Evolutionary conservation across 2,113 vertebrate genomes (phyloP).

Genomic region (Cynoglossus semilaevis): DNA sequence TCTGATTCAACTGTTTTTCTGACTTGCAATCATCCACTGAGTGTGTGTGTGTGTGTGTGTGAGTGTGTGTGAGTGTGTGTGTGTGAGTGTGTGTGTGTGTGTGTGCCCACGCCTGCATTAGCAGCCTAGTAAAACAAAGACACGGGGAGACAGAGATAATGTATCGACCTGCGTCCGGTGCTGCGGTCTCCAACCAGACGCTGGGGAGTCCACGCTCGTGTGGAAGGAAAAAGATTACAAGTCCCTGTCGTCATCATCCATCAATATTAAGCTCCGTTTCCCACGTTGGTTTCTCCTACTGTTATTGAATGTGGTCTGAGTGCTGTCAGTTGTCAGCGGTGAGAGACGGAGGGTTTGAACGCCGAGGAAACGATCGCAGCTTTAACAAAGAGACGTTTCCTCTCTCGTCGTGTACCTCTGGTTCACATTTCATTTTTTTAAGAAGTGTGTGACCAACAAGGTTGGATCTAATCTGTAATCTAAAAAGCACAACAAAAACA

Average conservation of each 20-base stretch:
- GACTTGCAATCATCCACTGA: neutral
- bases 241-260: conserved; percentile 34
- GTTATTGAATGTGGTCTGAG: conserved; percentile 21
- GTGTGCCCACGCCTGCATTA: neutral
- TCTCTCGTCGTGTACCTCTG: too few species aligned
- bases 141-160: conserved; percentile 27
- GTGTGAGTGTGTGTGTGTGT: too few species aligned
- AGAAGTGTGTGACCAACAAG: too few species aligned
- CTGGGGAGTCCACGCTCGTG: conserved; percentile 19
- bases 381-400: too few species aligned
- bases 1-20: conserved; percentile 30
- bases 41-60: too few species aligned
- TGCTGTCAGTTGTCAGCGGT: conserved; percentile 4
- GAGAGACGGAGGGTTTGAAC: neutral
- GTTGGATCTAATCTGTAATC: too few species aligned
- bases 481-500: too few species aligned
- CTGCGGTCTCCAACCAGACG: conserved; percentile 48
- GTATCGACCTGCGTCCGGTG: conserved; percentile 50
- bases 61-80: too few species aligned
- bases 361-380: too few species aligned
- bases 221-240: conserved; percentile 26
- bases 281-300: conserved; percentile 2
- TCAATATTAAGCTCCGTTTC: conserved; percentile 40
- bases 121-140: conserved; percentile 14
- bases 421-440: too few species aligned